phyloP scores from a whole-genome alignment of 2,797 vertebrate genomes.

The Megalops cyprinoides region DNA sequence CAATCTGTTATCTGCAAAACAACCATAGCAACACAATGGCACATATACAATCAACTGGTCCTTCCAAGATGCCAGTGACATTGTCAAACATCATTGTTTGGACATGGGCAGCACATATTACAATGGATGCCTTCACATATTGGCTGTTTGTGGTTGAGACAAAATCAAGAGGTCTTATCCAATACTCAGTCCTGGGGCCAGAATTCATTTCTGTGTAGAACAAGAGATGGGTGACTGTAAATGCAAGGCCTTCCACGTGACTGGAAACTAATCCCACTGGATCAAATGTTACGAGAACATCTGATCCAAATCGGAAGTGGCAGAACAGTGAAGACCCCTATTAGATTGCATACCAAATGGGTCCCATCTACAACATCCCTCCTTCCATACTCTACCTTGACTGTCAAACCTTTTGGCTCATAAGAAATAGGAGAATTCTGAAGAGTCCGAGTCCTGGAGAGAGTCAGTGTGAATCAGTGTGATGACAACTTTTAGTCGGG shows the following conservation, averaged over 20 bases:
- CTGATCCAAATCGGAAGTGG: no score
- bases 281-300: background rate
- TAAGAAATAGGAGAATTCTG: background rate
- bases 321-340: background rate
- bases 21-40: background rate
- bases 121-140: background rate
- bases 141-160: background rate
- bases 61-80: background rate
- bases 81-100: background rate
- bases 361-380: background rate
- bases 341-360: background rate
- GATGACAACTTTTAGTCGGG: no score
- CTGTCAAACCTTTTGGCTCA: background rate
- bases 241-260: background rate
- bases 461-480: no score
- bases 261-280: background rate
- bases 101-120: background rate
- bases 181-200: background rate
- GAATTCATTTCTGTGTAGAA: background rate
- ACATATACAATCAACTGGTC: background rate
- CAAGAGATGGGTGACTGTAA: no score
- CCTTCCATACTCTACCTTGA: no score
- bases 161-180: background rate
- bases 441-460: no score
- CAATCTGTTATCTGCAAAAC: background rate